Evolutionary conservation across 2,888 invertebrate genomes (phyloP).

Genomic region (Ferdinandea cuprea): DNA sequence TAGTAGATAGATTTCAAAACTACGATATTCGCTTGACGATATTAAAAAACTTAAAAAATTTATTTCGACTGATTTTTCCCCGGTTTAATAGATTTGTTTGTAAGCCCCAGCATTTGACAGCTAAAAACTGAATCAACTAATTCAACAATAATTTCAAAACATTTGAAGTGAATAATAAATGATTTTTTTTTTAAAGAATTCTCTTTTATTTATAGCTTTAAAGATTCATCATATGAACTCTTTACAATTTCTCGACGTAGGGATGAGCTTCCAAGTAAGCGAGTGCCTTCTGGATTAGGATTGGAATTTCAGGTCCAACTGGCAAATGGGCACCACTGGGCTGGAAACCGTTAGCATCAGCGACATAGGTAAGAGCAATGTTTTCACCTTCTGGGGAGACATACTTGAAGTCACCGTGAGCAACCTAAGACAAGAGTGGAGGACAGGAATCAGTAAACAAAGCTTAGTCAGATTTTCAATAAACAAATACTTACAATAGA

Average conservation of each 20-base stretch:
- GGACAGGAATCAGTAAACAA: neutral
- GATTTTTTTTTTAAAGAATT: too few relatives aligned
- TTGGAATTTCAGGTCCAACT: conserved; percentile 77
- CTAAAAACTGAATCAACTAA: too few relatives aligned
- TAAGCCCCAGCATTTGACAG: too few relatives aligned
- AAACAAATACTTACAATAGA: conserved; percentile 1
- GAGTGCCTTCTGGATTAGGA: conserved; percentile 7
- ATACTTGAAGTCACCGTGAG: neutral
- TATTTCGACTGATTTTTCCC: too few relatives aligned
- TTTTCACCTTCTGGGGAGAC: neutral
- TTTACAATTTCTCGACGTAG: neutral
- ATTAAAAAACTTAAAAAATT: too few relatives aligned
- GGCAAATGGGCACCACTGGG: neutral
- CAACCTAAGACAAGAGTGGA: neutral
- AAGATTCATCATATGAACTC: too few relatives aligned
- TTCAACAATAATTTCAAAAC: too few relatives aligned
- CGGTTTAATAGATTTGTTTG: too few relatives aligned
- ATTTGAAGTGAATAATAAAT: too few relatives aligned
- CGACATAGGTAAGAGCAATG: neutral
- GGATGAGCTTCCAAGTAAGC: neutral
- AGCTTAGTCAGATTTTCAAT: neutral
- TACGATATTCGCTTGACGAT: too few relatives aligned
- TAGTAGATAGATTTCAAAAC: too few relatives aligned
- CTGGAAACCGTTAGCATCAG: neutral
- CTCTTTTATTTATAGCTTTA: too few relatives aligned